phyloP scores from a whole-genome alignment of 2,797 vertebrate genomes.

The Peromyscus melanophrys region DNA sequence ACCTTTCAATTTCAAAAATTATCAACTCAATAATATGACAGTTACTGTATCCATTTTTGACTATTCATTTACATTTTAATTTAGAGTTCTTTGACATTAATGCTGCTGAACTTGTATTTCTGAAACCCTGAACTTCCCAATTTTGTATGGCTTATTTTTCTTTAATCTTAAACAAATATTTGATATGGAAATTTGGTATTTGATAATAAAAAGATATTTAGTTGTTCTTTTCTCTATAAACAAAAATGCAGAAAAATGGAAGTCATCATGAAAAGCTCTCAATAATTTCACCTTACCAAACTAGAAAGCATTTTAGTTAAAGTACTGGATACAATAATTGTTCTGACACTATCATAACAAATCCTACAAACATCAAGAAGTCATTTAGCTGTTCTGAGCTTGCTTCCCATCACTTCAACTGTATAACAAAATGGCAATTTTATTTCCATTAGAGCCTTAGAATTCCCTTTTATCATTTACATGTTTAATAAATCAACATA shows the following conservation, averaged over 20 bases:
- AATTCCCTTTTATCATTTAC: not conserved
- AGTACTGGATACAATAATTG: not conserved
- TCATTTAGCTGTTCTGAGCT: not conserved
- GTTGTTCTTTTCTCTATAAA: constrained; percentile 33
- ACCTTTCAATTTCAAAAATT: constrained; percentile 72
- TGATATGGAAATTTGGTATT: constrained; percentile 40
- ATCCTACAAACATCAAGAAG: not conserved
- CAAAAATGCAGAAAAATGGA: not conserved
- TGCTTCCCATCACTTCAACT: not conserved
- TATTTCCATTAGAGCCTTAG: not conserved
- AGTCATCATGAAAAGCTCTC: not conserved
- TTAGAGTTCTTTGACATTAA: constrained; percentile 14
- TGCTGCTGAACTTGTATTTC: not conserved
- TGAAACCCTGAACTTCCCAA: constrained; percentile 3
- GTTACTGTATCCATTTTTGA: not conserved
- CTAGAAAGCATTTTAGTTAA: constrained; percentile 10
- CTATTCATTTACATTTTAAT: constrained; percentile 41
- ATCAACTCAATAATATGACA: constrained; percentile 37
- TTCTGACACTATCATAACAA: not conserved
- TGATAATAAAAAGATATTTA: not conserved
- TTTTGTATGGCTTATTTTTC: constrained; percentile 1
- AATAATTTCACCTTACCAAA: not conserved
- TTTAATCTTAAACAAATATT: constrained; percentile 49
- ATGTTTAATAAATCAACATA: not conserved
- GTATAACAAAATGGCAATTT: not conserved